These are phyloP conservation scores for Pediacus dermestoides DNA, from an alignment of 2,888 invertebrate genomes.

Conservation along the genomic window DNA sequence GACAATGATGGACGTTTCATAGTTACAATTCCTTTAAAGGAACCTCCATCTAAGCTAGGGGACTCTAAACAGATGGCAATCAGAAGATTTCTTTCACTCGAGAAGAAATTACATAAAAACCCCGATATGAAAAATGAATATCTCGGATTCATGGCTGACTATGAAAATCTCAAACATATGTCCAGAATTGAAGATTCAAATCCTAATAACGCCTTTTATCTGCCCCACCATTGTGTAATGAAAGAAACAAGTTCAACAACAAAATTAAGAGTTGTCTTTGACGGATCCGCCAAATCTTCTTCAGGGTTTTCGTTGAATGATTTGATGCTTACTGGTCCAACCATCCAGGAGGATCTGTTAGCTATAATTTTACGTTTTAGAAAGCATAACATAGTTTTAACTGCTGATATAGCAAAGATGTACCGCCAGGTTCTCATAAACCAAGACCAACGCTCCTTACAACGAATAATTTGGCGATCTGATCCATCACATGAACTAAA, in stretches of 20 bases:
- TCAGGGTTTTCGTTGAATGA: slow-evolving; percentile 4
- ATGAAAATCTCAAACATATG: slow-evolving; percentile 19
- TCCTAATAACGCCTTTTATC: slow-evolving; percentile 11
- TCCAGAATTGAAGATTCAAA: neutral
- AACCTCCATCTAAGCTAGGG: too few species aligned
- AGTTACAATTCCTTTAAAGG: too few species aligned
- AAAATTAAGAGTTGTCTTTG: slow-evolving; percentile 4
- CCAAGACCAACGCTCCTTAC: slow-evolving; percentile 18
- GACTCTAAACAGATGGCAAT: too few species aligned
- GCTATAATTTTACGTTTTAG: neutral
- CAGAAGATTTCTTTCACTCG: too few species aligned
- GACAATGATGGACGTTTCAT: too few species aligned
- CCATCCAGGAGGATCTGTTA: neutral
- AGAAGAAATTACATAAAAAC: too few species aligned
- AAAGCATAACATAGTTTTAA: slow-evolving; percentile 18
- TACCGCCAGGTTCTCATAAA: slow-evolving; percentile 24
- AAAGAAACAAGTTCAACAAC: slow-evolving; percentile 1
- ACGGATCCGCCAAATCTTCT: slow-evolving; percentile 3
- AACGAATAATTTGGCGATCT: slow-evolving; percentile 25
- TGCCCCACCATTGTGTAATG: slow-evolving; percentile 3
- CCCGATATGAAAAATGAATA: too few species aligned
- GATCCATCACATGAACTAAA: slow-evolving; percentile 12
- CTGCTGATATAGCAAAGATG: slow-evolving; percentile 30
- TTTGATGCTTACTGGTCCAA: slow-evolving; percentile 1
- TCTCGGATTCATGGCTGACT: slow-evolving; percentile 21